Conservation (phyloP, 2,888 invertebrate species). For the Oxyteleia sp. region DNA sequence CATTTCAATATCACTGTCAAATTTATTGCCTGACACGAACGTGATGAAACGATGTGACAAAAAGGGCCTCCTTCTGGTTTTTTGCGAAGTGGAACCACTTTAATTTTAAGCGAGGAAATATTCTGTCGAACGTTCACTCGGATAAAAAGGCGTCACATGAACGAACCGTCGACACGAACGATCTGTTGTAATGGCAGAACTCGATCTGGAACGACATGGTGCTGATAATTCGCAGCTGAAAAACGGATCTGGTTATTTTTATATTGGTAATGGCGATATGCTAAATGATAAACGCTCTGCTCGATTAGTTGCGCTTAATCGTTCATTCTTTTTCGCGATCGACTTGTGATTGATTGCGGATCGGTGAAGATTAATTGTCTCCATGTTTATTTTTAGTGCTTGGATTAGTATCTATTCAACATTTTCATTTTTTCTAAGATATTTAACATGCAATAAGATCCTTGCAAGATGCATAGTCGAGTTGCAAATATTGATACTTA, state of each 20-base stretch:
- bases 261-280: slow-evolving; percentile 7
- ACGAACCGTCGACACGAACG: slow-evolving; percentile 26
- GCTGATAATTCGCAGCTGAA: slow-evolving; percentile 16
- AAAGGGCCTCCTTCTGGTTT: too few species aligned
- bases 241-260: slow-evolving; percentile 45
- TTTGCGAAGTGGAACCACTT: slow-evolving; percentile 35
- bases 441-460: too few species aligned
- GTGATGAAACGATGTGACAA: too few species aligned
- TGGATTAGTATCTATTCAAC: too few species aligned
- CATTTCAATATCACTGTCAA: too few species aligned
- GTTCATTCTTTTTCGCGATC: slow-evolving; percentile 20
- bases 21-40: too few species aligned
- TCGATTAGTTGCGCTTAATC: slow-evolving; percentile 22
- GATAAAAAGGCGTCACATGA: slow-evolving; percentile 22
- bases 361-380: slow-evolving; percentile 26
- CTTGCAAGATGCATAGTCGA: too few species aligned
- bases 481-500: too few species aligned
- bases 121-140: slow-evolving; percentile 9
- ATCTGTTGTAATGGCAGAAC: slow-evolving; percentile 23
- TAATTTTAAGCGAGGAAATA: slow-evolving; percentile 61
- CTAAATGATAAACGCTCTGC: slow-evolving; percentile 31
- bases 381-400: slow-evolving; percentile 7
- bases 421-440: too few species aligned
- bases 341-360: slow-evolving; percentile 31
- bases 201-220: slow-evolving; percentile 19